Conservation (phyloP, 2,797 vertebrate species). For the Enteromius fasciolatus region DNA sequence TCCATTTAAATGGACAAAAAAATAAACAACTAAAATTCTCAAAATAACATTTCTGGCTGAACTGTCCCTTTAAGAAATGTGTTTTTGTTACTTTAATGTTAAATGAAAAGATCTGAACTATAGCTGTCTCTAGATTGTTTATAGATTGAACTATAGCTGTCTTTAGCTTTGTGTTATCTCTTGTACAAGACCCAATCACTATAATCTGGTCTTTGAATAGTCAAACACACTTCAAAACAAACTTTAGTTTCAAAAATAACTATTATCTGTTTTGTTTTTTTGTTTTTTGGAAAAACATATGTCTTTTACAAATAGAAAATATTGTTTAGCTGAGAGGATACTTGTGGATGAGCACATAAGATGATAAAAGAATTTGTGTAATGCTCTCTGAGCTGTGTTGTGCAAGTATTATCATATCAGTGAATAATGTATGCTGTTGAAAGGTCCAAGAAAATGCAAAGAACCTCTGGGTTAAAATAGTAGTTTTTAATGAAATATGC, state of each 20-base stretch:
- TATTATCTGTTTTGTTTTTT: not conserved
- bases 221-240: conserved; percentile 10
- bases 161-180: not conserved
- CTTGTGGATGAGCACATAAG: conserved; percentile 27
- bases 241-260: not conserved
- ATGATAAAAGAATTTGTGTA: conserved; percentile 21
- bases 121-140: not conserved
- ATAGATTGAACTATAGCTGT: too few species aligned
- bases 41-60: not conserved
- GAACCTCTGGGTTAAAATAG: not conserved
- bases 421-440: conserved; percentile 15
- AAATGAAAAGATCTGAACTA: not conserved
- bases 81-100: not conserved
- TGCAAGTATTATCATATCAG: conserved; percentile 24
- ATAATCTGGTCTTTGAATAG: not conserved
- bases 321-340: not conserved
- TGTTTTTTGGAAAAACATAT: not conserved
- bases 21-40: not conserved
- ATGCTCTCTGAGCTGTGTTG: conserved; percentile 30
- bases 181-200: not conserved
- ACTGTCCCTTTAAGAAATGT: not conserved
- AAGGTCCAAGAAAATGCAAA: conserved; percentile 1
- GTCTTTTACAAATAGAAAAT: conserved; percentile 11
- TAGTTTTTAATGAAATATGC: not conserved
- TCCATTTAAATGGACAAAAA: not conserved